Conservation (phyloP, 1,140 invertebrate genomes). For the Aphis craccivora region DNA sequence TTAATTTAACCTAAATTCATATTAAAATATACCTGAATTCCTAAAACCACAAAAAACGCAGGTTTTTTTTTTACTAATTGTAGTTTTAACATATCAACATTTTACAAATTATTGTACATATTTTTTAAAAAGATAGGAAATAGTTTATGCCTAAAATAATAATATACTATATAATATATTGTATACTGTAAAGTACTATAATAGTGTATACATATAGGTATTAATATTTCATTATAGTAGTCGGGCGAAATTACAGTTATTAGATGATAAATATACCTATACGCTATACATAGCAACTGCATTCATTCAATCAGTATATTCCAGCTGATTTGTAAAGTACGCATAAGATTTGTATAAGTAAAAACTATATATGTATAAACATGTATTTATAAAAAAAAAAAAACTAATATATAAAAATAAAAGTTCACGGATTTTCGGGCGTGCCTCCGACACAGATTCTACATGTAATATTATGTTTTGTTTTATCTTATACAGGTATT, state of each 20-base stretch:
- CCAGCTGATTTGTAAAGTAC: not conserved
- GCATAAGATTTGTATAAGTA: not conserved
- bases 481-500: not conserved
- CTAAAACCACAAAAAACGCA: too few relatives aligned
- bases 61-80: too few relatives aligned
- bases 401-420: not conserved
- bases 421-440: not conserved
- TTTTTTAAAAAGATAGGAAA: not conserved
- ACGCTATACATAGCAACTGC: not conserved
- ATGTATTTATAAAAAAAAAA: not conserved
- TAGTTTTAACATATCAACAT: too few relatives aligned
- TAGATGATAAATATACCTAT: not conserved
- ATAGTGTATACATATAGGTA: not conserved
- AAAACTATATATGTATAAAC: not conserved
- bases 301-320: not conserved
- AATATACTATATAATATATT: not conserved
- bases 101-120: too few relatives aligned
- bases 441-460: conserved; percentile 24
- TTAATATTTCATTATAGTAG: not conserved
- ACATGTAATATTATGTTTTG: not conserved
- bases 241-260: not conserved
- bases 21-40: not conserved
- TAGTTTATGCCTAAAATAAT: not conserved
- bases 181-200: too few relatives aligned
- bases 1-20: not conserved